Evolutionary conservation across 1,140 invertebrate species (phyloP).

Genomic region (Pseudomyrmex concolor): DNA sequence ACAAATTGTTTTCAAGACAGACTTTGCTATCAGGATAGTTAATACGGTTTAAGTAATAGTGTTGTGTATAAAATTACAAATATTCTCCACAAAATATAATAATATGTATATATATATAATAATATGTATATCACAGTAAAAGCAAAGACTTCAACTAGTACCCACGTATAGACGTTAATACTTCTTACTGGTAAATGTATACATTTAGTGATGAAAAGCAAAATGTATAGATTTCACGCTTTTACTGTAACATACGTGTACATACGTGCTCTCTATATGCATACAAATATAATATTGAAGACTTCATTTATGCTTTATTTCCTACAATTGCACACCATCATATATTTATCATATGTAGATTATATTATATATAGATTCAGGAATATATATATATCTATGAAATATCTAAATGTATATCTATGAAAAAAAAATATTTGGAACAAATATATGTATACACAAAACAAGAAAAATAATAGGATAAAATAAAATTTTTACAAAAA

Average conservation of each 20-base stretch:
- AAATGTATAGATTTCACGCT: too few species aligned
- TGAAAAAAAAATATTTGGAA: neutral
- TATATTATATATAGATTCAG: neutral
- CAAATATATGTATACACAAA: neutral
- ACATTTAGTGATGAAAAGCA: too few species aligned
- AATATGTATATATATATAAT: conserved; percentile 26
- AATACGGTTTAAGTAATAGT: too few species aligned
- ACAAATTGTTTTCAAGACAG: too few species aligned
- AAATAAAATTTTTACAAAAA: conserved; percentile 38
- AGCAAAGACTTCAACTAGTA: too few species aligned
- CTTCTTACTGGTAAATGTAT: too few species aligned
- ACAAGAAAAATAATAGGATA: neutral
- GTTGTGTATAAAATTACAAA: conserved; percentile 68
- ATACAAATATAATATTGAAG: conserved; percentile 8
- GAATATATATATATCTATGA: neutral
- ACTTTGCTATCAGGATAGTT: too few species aligned
- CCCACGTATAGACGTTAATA: too few species aligned
- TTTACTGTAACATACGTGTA: neutral
- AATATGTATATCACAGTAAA: conserved; percentile 5
- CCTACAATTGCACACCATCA: neutral
- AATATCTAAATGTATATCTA: conserved; percentile 8
- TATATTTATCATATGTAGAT: neutral
- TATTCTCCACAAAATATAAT: conserved; percentile 33
- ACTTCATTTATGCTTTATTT: conserved; percentile 10
- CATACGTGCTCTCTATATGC: conserved; percentile 7